Percentiles rank a stretch among this genome's conserved stretches.
Evolutionary conservation across 2,888 invertebrate genomes (phyloP).

Genomic region (Erannis defoliaria): DNA sequence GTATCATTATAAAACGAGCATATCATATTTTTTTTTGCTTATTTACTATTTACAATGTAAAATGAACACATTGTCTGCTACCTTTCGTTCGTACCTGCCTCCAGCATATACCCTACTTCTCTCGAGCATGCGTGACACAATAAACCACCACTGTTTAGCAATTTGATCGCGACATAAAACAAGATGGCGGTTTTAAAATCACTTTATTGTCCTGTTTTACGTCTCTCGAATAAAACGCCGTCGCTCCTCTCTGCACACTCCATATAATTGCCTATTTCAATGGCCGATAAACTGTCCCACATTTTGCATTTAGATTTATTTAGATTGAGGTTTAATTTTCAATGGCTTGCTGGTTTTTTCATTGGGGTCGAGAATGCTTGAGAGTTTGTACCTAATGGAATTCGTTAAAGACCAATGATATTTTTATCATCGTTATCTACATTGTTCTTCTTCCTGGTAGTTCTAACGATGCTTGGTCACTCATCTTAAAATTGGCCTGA

Average conservation of each 20-base stretch:
- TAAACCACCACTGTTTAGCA: constrained; percentile 59
- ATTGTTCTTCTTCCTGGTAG: neutral
- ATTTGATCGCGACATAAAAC: constrained; percentile 66
- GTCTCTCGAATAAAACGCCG: constrained; percentile 37
- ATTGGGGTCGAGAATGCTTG: constrained; percentile 13
- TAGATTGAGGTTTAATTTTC: constrained; percentile 31
- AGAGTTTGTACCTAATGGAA: constrained; percentile 19
- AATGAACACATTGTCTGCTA: no score
- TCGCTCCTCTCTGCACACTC: constrained; percentile 40
- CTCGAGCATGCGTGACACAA: constrained; percentile 58
- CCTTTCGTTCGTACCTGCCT: neutral
- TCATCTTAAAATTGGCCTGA: no score
- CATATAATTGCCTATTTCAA: constrained; percentile 44
- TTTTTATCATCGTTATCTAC: neutral
- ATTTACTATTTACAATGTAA: no score
- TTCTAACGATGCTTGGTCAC: no score
- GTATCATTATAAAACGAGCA: no score
- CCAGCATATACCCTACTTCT: constrained; percentile 39
- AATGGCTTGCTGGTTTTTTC: constrained; percentile 30
- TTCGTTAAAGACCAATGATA: constrained; percentile 4
- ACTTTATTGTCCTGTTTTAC: constrained; percentile 49
- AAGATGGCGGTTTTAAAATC: constrained; percentile 51
- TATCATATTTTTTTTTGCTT: no score
- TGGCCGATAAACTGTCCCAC: constrained; percentile 38
- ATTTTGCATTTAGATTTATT: constrained; percentile 43